phyloP scores from a whole-genome alignment of 1,140 invertebrate species.

The Neuroterus valhalla region DNA sequence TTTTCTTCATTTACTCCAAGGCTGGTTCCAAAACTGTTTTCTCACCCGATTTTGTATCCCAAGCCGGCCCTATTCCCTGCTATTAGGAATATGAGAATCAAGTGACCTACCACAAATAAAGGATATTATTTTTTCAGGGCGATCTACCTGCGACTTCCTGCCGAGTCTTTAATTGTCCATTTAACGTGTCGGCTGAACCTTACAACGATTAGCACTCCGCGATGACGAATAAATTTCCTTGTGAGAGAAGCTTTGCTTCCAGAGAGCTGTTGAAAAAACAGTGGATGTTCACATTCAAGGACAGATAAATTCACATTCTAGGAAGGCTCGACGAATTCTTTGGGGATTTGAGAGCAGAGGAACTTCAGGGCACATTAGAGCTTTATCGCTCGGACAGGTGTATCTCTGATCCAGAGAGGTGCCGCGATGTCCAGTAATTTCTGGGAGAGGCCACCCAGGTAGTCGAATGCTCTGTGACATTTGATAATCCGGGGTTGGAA shows the following conservation, averaged over 20 bases:
- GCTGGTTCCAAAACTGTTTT: too few relatives aligned
- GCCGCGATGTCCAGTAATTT: constrained; percentile 5
- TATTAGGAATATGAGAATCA: constrained; percentile 4
- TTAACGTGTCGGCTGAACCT: constrained; percentile 41
- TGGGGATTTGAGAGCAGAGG: constrained; percentile 2
- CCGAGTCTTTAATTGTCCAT: constrained; percentile 36
- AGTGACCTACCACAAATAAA: constrained; percentile 47
- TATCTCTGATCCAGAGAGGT: background rate
- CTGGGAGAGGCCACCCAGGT: constrained; percentile 6
- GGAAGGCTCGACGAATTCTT: constrained; percentile 7
- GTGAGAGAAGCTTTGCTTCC: background rate
- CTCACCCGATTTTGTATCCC: too few relatives aligned
- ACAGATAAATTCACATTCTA: constrained; percentile 4
- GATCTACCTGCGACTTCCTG: constrained; percentile 49
- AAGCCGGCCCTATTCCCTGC: constrained; percentile 37
- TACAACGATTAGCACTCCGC: constrained; percentile 22
- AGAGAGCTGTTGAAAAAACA: constrained; percentile 6
- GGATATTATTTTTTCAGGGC: constrained; percentile 45
- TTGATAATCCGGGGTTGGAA: constrained; percentile 16
- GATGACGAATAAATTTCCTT: background rate
- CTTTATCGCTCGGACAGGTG: constrained; percentile 30
- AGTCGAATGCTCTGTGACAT: background rate
- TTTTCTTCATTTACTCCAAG: too few relatives aligned
- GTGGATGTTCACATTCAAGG: constrained; percentile 13
- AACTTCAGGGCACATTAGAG: constrained; percentile 23